These are phyloP conservation scores for Ancistrus triradiatus DNA, from an alignment of 2,113 vertebrate species.

Conservation along the genomic window DNA sequence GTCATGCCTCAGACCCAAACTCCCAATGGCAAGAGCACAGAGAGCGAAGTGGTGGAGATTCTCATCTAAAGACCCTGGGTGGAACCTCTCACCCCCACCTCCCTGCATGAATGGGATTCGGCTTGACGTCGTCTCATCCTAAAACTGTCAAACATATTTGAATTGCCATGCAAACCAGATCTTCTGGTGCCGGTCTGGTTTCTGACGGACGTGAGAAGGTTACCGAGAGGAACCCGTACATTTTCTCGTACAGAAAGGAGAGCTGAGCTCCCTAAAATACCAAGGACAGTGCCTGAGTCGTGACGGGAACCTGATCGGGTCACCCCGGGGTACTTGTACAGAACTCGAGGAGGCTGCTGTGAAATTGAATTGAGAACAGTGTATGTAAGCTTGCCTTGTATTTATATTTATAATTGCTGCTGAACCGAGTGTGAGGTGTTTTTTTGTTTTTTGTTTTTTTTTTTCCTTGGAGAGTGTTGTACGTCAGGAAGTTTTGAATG, in stretches of 20 bases:
- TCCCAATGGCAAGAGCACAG: constrained; percentile 42
- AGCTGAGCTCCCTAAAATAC: constrained; percentile 59
- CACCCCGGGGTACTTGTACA: constrained; percentile 59
- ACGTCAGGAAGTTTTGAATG: neutral
- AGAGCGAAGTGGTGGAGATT: constrained; percentile 66
- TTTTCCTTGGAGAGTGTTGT: no score
- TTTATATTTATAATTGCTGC: constrained; percentile 45
- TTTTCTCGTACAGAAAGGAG: constrained; percentile 36
- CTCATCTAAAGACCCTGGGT: constrained; percentile 60
- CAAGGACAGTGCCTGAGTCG: constrained; percentile 2
- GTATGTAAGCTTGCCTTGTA: constrained; percentile 24
- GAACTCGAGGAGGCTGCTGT: constrained; percentile 48
- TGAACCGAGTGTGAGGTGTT: constrained; percentile 27
- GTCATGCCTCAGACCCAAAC: constrained; percentile 41
- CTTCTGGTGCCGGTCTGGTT: constrained; percentile 2
- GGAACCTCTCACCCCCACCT: neutral
- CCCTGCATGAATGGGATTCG: neutral
- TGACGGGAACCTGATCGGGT: constrained; percentile 6
- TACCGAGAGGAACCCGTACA: neutral
- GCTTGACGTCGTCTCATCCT: neutral
- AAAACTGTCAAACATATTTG: neutral
- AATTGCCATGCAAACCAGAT: constrained; percentile 10
- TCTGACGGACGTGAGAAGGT: no score
- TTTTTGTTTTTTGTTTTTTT: no score
- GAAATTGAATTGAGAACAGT: constrained; percentile 43